Conservation (phyloP, 2,797 vertebrate species). For the Yasuhikotakia modesta region DNA sequence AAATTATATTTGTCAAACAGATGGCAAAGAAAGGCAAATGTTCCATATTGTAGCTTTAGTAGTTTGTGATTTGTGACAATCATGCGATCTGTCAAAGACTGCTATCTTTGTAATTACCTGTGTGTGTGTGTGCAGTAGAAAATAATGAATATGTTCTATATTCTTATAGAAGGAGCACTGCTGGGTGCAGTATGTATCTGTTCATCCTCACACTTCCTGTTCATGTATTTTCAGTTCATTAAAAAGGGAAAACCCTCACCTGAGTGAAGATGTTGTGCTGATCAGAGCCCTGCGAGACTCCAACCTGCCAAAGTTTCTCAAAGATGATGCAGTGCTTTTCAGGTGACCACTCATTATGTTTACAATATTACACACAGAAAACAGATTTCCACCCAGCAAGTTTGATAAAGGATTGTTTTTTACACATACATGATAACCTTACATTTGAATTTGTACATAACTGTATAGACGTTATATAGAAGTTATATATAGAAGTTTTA, state of each 20-base stretch:
- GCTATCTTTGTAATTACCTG: too few species aligned
- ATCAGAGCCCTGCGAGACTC: constrained; percentile 86
- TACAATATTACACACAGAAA: neutral
- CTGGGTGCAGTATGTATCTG: constrained; percentile 19
- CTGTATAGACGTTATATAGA: too few species aligned
- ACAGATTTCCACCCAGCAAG: neutral
- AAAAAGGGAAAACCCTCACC: constrained; percentile 83
- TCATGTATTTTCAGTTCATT: constrained; percentile 73
- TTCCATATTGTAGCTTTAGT: too few species aligned
- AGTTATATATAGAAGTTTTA: too few species aligned
- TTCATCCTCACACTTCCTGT: constrained; percentile 31
- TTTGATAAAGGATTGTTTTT: neutral
- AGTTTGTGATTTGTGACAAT: too few species aligned
- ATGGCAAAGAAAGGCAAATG: too few species aligned
- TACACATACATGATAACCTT: neutral
- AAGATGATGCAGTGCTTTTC: constrained; percentile 82
- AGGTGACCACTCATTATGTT: constrained; percentile 64
- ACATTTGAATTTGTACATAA: too few species aligned
- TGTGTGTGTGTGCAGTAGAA: neutral
- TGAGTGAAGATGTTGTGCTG: constrained; percentile 85
- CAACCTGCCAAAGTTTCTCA: constrained; percentile 85
- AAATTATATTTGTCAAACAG: too few species aligned
- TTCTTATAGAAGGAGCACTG: too few species aligned
- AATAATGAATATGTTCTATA: neutral
- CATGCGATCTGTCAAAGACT: too few species aligned